Percentiles rank a stretch among this genome's conserved stretches.
Evolutionary conservation across 1,140 invertebrate species (phyloP).

Genomic region (Ostrea edulis): DNA sequence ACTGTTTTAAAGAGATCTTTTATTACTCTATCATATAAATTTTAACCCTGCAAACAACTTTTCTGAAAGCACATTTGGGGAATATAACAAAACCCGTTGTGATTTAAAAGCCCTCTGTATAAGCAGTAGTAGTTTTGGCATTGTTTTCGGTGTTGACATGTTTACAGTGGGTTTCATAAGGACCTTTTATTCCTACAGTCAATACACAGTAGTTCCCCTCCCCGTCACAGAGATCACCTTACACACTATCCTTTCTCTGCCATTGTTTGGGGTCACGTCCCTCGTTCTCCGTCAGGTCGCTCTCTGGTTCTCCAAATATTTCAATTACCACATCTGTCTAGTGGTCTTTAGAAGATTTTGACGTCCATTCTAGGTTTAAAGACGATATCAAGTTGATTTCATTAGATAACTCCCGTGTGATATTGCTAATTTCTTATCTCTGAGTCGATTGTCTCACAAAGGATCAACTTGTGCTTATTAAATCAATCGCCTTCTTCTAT

Average conservation of each 20-base stretch:
- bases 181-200: background rate
- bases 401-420: background rate
- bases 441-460: background rate
- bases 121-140: background rate
- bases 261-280: background rate
- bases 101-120: conserved; percentile 9
- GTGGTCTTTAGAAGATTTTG: background rate
- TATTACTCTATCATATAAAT: background rate
- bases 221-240: background rate
- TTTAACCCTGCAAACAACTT: background rate
- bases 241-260: background rate
- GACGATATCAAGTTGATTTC: background rate
- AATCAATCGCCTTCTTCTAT: background rate
- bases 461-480: background rate
- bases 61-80: background rate
- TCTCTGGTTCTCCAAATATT: background rate
- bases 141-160: conserved; percentile 11
- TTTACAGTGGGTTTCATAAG: background rate
- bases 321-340: background rate
- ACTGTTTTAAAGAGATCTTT: background rate
- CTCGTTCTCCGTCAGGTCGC: background rate
- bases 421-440: conserved; percentile 21
- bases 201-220: background rate
- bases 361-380: background rate
- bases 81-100: background rate